These are phyloP conservation scores for Gulo gulo DNA, from an alignment of 2,113 vertebrate genomes.

Conservation along the genomic window DNA sequence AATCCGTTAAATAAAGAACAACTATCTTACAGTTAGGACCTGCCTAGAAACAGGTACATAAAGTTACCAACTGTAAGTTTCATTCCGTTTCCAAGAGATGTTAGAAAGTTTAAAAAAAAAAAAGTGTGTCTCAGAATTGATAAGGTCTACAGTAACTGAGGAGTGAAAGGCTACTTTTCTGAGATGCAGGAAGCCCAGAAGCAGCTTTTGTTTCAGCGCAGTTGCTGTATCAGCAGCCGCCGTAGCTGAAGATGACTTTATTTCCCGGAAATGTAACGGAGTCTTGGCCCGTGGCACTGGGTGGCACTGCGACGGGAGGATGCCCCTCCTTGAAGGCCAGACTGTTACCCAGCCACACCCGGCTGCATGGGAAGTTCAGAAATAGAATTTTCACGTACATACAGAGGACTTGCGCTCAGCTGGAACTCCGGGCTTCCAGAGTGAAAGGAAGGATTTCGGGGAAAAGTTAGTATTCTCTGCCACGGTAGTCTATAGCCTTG, in stretches of 20 bases:
- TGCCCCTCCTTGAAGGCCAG: not conserved
- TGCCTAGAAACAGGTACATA: not conserved
- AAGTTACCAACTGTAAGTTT: not conserved
- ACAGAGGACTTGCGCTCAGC: not conserved
- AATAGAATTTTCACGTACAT: not conserved
- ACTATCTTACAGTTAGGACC: rapidly evolving
- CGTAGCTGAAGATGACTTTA: not conserved
- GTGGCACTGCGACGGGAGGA: rapidly evolving
- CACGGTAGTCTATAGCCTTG: not conserved
- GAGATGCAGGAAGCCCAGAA: not conserved
- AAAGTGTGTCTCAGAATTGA: not conserved
- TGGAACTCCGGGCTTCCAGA: not conserved
- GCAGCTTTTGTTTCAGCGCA: not conserved
- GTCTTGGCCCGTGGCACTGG: not conserved
- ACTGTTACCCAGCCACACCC: not conserved
- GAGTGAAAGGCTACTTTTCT: not conserved
- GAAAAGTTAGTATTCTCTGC: not conserved
- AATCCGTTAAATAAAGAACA: not conserved
- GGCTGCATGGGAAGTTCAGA: not conserved
- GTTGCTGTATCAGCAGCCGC: not conserved
- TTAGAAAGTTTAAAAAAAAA: not conserved
- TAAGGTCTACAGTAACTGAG: not conserved
- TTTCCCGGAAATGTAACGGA: not conserved
- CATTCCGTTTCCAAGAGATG: not conserved
- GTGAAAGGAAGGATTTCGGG: not conserved